A percentile compares a stretch with the other conserved stretches of the same genome.
These are phyloP conservation scores for Pollenia amentaria DNA, from an alignment of 2,888 invertebrate species.

Conservation along the genomic window DNA sequence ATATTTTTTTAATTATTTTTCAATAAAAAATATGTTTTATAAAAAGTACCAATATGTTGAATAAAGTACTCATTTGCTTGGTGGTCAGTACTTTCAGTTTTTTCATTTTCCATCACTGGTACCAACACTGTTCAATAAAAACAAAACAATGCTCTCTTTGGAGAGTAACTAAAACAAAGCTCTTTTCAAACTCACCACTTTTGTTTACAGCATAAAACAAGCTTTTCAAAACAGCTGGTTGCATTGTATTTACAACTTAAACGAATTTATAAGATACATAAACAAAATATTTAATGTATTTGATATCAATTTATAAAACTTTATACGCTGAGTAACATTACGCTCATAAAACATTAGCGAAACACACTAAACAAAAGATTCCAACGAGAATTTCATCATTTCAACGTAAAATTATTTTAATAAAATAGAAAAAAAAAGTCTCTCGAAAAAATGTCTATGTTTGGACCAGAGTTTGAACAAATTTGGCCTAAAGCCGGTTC, in stretches of 20 bases:
- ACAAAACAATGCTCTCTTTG: background rate
- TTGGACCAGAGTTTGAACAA: slow-evolving; percentile 79
- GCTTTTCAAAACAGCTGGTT: slow-evolving; percentile 43
- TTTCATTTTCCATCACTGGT: too few relatives aligned
- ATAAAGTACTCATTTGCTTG: too few relatives aligned
- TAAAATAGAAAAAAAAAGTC: background rate
- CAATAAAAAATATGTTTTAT: too few relatives aligned
- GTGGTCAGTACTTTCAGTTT: too few relatives aligned
- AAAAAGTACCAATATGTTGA: too few relatives aligned
- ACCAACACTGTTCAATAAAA: background rate
- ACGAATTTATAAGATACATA: slow-evolving; percentile 8
- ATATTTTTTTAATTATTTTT: too few relatives aligned
- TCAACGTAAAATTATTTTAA: background rate
- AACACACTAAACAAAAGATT: background rate
- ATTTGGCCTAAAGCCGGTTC: slow-evolving; percentile 76
- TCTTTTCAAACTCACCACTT: slow-evolving; percentile 30
- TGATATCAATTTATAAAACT: slow-evolving; percentile 19
- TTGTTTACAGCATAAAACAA: slow-evolving; percentile 36
- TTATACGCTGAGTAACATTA: background rate
- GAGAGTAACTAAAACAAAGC: background rate
- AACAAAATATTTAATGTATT: background rate
- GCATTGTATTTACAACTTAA: background rate
- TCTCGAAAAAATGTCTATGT: slow-evolving; percentile 76
- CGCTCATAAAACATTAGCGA: background rate
- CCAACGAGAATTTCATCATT: slow-evolving; percentile 30